Base-by-base conservation (phyloP, 2,888 invertebrate genomes). In the Brachynemurus nebulosus region DNA sequence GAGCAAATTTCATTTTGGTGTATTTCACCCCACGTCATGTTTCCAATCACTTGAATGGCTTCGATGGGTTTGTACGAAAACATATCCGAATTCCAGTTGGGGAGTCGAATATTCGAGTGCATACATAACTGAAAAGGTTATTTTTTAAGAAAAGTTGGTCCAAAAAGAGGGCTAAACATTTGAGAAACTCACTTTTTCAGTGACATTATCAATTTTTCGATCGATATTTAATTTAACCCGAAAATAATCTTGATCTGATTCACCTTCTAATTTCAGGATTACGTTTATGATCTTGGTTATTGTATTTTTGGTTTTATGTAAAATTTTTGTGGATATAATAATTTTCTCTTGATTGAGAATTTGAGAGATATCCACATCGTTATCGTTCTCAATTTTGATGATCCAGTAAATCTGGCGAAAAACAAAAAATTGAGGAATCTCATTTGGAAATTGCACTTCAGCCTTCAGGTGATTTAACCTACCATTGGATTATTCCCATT, bases 401-500 rank as follows among this genome's bases (percentile, higher is more conserved):
- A 19, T 9, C 19, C 37, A 37, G 12, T 37, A 14, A 9, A 14
- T 40, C 17, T 40, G 4, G 37, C 16, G 4, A 18, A 17, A 37
- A 16, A 4, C 37, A 18, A 37, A 37, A 37, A 37, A 37, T n/a
- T 8, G 19, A 8, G 18, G 14, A n/a, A 19, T n/a, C 1, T 16
- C 2, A 40, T n/a, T 17, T 14, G 2, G 19, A 18, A n/a, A n/a
- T 17, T n/a, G 7, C 25, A 40, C 12, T 23, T 23, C 12, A 8
- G 8, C 9, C 23, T 6, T 23, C 9, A 23, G 23, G 14, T 19
- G 12, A 19, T 19, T 11, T 7, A 36, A 36, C 18, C 19, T 34
- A 42, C 42, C 19, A 35, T 35, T n/a, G 42, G 25, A 1, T 12
- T 8, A 20, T 35, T 3, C 18, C 30, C 27, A 40, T 19, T 30